A percentile compares a stretch with the other conserved stretches of the same genome.
Conservation (phyloP, 2,888 invertebrate species). For the Eueremaeus valkanovi region DNA sequence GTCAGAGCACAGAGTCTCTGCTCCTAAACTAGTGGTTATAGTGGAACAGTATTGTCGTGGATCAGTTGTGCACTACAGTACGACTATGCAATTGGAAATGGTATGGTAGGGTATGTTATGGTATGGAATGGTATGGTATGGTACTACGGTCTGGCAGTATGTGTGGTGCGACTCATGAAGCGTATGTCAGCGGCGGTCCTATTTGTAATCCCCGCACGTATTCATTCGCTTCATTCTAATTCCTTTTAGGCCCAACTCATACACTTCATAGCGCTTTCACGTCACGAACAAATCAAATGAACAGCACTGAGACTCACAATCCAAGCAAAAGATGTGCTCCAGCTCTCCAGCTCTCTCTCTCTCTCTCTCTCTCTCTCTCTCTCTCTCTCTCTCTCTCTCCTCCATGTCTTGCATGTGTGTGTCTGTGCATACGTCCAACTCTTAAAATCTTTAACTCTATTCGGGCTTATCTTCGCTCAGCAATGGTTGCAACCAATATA, state of each 20-base stretch:
- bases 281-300: slow-evolving; percentile 37
- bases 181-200: not conserved
- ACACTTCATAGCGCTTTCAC: slow-evolving; percentile 19
- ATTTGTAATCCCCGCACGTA: slow-evolving; percentile 29
- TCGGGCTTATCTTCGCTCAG: not conserved
- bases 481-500: slow-evolving; percentile 10
- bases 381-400: too few species aligned
- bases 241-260: slow-evolving; percentile 23
- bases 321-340: slow-evolving; percentile 31
- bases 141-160: too few species aligned
- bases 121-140: too few species aligned
- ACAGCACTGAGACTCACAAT: slow-evolving; percentile 15
- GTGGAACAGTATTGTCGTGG: too few species aligned
- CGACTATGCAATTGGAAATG: too few species aligned
- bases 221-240: slow-evolving; percentile 17
- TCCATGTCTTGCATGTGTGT: not conserved
- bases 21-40: too few species aligned
- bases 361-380: too few species aligned
- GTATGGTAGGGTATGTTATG: too few species aligned
- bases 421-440: slow-evolving; percentile 10
- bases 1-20: too few species aligned
- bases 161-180: too few species aligned
- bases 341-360: too few species aligned
- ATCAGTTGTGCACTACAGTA: too few species aligned
- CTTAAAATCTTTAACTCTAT: slow-evolving; percentile 1